These are phyloP conservation scores for Craterocephalus amniculus DNA, from an alignment of 2,797 vertebrate genomes.

Conservation along the genomic window DNA sequence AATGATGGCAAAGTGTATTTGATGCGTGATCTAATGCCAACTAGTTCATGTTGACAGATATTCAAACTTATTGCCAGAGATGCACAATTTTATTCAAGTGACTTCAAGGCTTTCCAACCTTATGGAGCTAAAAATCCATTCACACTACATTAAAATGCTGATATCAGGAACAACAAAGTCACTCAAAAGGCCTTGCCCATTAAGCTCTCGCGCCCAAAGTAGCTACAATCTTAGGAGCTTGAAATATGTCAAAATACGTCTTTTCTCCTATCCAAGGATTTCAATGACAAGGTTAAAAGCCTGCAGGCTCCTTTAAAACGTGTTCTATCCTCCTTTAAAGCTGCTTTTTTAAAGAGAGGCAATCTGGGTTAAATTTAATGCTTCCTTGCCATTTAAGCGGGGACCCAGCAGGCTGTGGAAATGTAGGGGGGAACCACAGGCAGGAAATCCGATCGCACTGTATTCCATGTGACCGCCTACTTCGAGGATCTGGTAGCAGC, in stretches of 20 bases:
- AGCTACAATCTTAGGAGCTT: constrained; percentile 29
- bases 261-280: constrained; percentile 29
- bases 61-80: constrained; percentile 10
- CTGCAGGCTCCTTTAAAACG: constrained; percentile 23
- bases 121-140: neutral
- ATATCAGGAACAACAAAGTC: constrained; percentile 12
- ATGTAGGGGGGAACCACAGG: constrained; percentile 39
- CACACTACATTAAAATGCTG: neutral
- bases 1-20: neutral
- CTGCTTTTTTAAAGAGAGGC: constrained; percentile 33
- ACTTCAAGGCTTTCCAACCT: neutral
- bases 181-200: constrained; percentile 33
- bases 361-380: constrained; percentile 77
- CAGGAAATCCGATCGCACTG: constrained; percentile 77
- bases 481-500: constrained; percentile 69
- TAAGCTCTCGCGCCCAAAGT: constrained; percentile 38
- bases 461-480: constrained; percentile 74
- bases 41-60: neutral
- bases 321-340: constrained; percentile 38
- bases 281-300: constrained; percentile 35
- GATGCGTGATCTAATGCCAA: constrained; percentile 3
- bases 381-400: constrained; percentile 68
- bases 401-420: constrained; percentile 63
- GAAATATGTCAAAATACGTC: constrained; percentile 10
- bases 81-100: neutral